These are phyloP conservation scores for Ispidina picta DNA, from an alignment of 2,797 vertebrate genomes.

Conservation along the genomic window DNA sequence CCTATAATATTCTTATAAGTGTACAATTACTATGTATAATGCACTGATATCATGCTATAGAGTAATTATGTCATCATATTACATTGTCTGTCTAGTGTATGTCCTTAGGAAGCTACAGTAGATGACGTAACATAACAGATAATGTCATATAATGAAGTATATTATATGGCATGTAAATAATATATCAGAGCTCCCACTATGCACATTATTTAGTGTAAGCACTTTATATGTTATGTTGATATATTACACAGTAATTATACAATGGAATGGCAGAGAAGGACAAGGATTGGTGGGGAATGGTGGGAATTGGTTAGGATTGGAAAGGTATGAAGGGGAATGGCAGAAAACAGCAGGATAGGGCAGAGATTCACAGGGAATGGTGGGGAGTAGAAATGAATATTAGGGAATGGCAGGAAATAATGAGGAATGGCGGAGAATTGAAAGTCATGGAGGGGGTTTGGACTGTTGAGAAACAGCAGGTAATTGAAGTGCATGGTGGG, in stretches of 20 bases:
- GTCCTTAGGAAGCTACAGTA: not conserved
- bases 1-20: not conserved
- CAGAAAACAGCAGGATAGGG: too few species aligned
- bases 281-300: too few species aligned
- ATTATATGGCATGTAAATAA: not conserved
- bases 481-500: not conserved
- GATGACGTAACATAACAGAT: not conserved
- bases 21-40: not conserved
- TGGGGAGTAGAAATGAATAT: too few species aligned
- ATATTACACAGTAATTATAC: not conserved
- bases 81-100: not conserved
- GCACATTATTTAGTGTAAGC: not conserved
- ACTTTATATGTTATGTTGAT: not conserved
- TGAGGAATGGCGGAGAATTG: too few species aligned
- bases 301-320: too few species aligned
- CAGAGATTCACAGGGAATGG: too few species aligned
- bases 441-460: too few species aligned
- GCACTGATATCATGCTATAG: not conserved
- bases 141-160: not conserved
- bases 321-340: too few species aligned
- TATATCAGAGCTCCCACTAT: not conserved
- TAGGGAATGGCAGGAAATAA: too few species aligned
- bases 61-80: not conserved
- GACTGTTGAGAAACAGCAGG: not conserved
- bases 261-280: not conserved